phyloP scores from a whole-genome alignment of 2,113 vertebrate species.

The Actenoides lindsayi region DNA sequence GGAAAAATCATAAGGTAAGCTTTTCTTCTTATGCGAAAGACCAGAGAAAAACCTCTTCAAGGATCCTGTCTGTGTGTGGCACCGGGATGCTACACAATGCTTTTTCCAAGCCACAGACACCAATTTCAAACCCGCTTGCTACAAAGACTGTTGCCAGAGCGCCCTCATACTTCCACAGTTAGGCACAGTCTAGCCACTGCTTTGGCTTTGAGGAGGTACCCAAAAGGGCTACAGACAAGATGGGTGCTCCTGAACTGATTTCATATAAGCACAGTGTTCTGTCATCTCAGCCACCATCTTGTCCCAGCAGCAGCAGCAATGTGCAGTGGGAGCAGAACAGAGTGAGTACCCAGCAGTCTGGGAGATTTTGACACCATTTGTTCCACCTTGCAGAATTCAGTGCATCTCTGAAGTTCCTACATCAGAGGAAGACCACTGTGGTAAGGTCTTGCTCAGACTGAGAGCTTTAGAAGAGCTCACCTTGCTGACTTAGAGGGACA shows the following conservation, averaged over 20 bases:
- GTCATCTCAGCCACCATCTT: not conserved
- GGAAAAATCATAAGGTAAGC: not conserved
- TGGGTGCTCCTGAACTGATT: not conserved
- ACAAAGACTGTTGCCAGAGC: not conserved
- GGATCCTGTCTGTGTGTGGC: not conserved
- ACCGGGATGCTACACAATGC: not conserved
- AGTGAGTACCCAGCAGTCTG: fast-evolving
- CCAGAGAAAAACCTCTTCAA: not conserved
- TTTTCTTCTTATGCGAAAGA: not conserved
- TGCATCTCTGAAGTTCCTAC: not conserved
- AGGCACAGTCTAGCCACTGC: not conserved
- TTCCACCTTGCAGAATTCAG: not conserved
- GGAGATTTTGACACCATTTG: not conserved
- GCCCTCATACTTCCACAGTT: not conserved
- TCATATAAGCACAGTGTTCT: not conserved
- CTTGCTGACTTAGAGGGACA: not conserved
- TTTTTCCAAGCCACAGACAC: not conserved
- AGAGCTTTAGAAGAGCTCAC: not conserved
- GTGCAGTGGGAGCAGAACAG: fast-evolving
- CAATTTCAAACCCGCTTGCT: not conserved
- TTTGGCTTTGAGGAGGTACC: not conserved
- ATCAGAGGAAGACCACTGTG: not conserved
- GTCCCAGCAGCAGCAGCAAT: not conserved
- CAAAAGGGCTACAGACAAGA: not conserved
- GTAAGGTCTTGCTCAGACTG: not conserved